phyloP scores from a whole-genome alignment of 2,888 invertebrate species.

The Rutpela maculata region DNA sequence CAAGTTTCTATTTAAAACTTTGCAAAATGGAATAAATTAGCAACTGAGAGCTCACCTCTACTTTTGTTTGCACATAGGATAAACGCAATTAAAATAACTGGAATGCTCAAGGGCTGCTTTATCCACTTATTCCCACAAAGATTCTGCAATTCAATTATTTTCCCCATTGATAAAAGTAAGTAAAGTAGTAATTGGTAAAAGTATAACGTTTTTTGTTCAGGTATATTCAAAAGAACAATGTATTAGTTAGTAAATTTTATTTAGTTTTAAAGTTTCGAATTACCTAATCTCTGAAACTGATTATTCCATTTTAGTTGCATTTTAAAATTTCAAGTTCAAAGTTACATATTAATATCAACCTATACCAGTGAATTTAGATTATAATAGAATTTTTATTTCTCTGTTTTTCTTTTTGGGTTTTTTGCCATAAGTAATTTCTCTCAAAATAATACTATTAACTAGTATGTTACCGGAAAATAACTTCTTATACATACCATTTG shows the following conservation, averaged over 20 bases:
- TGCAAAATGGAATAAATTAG: conserved; percentile 8
- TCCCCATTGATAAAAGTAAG: not conserved
- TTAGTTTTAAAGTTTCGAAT: too few relatives aligned
- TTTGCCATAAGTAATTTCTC: too few relatives aligned
- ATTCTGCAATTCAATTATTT: not conserved
- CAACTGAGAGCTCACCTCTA: conserved; percentile 8
- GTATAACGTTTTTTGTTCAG: not conserved
- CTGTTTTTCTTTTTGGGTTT: too few relatives aligned
- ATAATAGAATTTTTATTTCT: too few relatives aligned
- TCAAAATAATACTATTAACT: too few relatives aligned
- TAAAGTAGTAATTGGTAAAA: not conserved
- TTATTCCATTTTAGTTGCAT: too few relatives aligned
- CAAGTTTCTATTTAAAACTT: conserved; percentile 19
- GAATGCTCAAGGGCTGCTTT: not conserved
- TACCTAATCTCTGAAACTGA: too few relatives aligned
- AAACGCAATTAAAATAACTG: conserved; percentile 3
- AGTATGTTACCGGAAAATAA: too few relatives aligned
- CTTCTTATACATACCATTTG: too few relatives aligned
- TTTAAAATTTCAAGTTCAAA: too few relatives aligned
- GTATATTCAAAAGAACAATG: not conserved
- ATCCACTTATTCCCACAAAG: not conserved
- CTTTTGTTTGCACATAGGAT: conserved; percentile 10
- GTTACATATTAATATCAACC: too few relatives aligned
- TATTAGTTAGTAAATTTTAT: not conserved
- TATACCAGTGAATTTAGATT: too few relatives aligned